Evolutionary conservation across 53 echinoderm and acorn worm genomes (phyloP).

Genomic region (Holothuria scabra): DNA sequence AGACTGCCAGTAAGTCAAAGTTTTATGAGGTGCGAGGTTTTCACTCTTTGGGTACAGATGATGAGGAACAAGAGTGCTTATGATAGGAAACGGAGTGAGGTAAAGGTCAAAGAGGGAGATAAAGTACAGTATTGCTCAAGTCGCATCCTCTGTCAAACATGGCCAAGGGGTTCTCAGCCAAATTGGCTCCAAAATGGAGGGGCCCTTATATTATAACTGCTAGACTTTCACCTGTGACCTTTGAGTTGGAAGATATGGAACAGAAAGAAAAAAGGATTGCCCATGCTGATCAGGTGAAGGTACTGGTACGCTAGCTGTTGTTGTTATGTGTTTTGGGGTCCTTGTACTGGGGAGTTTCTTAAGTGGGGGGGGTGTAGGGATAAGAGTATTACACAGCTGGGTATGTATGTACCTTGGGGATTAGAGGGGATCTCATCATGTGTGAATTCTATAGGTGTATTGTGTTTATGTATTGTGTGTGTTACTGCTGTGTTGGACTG

Average conservation of each 20-base stretch:
- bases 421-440: too few species aligned
- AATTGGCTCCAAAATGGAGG: constrained; percentile 61
- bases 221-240: neutral
- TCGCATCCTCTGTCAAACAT: constrained; percentile 52
- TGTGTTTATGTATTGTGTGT: too few species aligned
- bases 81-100: too few species aligned
- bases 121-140: constrained; percentile 39
- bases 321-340: too few species aligned
- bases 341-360: too few species aligned
- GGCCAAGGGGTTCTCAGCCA: constrained; percentile 56
- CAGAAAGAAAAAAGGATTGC: neutral
- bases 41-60: neutral
- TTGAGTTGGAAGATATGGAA: neutral
- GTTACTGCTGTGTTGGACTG: too few species aligned
- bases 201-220: neutral
- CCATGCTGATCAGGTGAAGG: neutral
- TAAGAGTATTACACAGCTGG: too few species aligned
- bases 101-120: too few species aligned
- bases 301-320: too few species aligned
- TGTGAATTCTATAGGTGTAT: too few species aligned
- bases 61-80: neutral
- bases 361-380: too few species aligned
- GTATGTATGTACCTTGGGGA: too few species aligned
- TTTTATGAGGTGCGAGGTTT: neutral
- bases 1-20: neutral